Conservation (phyloP, 2,113 vertebrate species). For the Erpornis zantholeuca region DNA sequence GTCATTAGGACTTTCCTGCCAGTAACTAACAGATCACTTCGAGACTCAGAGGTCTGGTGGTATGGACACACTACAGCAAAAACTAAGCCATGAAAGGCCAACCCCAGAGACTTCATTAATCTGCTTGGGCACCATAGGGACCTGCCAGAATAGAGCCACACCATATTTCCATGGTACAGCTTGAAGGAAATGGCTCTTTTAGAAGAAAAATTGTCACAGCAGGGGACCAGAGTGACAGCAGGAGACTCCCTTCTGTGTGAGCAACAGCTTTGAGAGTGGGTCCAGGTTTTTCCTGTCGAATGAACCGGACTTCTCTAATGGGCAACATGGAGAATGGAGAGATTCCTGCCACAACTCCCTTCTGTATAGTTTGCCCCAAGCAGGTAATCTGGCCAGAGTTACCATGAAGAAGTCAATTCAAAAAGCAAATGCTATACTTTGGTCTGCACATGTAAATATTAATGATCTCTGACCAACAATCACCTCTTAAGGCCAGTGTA, state of each 20-base stretch:
- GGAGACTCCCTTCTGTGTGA: background rate
- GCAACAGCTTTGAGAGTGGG: background rate
- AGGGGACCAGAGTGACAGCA: background rate
- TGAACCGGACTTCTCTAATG: background rate
- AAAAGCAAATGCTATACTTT: background rate
- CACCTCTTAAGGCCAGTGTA: background rate
- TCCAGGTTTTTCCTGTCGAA: background rate
- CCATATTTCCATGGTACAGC: background rate
- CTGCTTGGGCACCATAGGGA: background rate
- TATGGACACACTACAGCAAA: accelerated
- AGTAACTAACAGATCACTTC: background rate
- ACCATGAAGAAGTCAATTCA: background rate
- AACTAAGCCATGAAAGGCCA: background rate
- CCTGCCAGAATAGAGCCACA: background rate
- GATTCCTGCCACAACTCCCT: background rate
- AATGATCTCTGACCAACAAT: background rate
- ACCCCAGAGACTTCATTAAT: background rate
- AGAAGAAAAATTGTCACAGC: background rate
- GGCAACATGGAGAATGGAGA: background rate
- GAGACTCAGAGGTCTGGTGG: background rate
- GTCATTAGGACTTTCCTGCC: background rate
- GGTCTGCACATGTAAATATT: background rate
- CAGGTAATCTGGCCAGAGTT: background rate
- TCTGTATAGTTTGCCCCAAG: background rate
- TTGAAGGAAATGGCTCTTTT: background rate